phyloP scores from a whole-genome alignment of 2,888 invertebrate genomes.

The Ditula angustiorana region DNA sequence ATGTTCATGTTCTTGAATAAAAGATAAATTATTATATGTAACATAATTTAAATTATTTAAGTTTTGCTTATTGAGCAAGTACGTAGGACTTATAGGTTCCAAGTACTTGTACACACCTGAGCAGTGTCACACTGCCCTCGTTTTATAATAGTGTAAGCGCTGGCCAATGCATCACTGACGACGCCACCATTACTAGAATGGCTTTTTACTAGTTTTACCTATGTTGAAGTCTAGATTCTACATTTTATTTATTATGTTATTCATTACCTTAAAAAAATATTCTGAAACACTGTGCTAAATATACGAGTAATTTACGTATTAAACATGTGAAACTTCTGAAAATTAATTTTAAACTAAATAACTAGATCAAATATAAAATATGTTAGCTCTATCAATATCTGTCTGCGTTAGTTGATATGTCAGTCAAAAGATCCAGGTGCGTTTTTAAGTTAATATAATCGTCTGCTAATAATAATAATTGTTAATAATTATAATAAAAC shows the following conservation, averaged over 20 bases:
- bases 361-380: no score
- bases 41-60: constrained; percentile 14
- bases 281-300: no score
- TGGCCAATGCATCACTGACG: constrained; percentile 17
- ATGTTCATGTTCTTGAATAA: constrained; percentile 15
- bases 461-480: not conserved
- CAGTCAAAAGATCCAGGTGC: not conserved
- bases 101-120: constrained; percentile 3
- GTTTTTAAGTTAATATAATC: not conserved
- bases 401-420: not conserved
- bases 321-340: no score
- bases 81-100: constrained; percentile 13
- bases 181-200: not conserved
- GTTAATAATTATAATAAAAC: not conserved
- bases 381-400: no score
- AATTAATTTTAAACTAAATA: no score
- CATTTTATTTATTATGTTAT: no score
- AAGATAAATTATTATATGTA: constrained; percentile 13
- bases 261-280: no score
- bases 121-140: constrained; percentile 27
- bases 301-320: no score
- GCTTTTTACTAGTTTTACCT: constrained; percentile 3
- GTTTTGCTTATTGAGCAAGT: constrained; percentile 16
- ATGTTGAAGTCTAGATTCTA: not conserved
- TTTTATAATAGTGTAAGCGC: constrained; percentile 25